phyloP scores from a whole-genome alignment of 1,140 invertebrate species.

The Hestina assimilis region DNA sequence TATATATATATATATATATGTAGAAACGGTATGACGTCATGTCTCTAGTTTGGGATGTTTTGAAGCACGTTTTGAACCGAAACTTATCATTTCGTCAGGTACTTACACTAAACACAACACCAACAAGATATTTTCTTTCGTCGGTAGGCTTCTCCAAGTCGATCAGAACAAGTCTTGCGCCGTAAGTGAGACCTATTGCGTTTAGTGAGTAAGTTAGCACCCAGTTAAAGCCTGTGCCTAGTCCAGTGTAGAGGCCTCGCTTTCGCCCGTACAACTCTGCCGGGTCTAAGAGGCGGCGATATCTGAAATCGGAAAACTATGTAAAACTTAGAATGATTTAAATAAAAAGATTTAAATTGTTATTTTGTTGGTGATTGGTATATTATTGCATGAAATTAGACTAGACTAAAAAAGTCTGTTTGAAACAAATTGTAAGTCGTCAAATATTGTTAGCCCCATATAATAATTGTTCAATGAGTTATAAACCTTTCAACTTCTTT shows the following conservation, averaged over 20 bases:
- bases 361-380: no score
- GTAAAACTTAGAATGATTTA: neutral
- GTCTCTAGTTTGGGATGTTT: no score
- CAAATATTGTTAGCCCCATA: neutral
- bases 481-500: slow-evolving; percentile 84
- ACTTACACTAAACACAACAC: slow-evolving; percentile 83
- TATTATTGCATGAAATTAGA: no score
- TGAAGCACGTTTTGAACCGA: neutral
- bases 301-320: slow-evolving; percentile 61
- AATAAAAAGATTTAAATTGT: no score
- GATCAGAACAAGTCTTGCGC: slow-evolving; percentile 83
- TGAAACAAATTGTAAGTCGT: no score
- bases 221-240: slow-evolving; percentile 85
- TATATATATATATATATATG: no score
- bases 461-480: neutral
- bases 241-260: slow-evolving; percentile 83
- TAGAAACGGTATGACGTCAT: no score
- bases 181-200: slow-evolving; percentile 91
- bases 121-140: slow-evolving; percentile 81
- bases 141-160: slow-evolving; percentile 75
- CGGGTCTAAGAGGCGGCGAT: slow-evolving; percentile 80
- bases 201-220: slow-evolving; percentile 87
- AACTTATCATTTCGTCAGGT: slow-evolving; percentile 7
- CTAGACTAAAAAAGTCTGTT: no score
- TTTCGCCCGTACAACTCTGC: slow-evolving; percentile 84